phyloP scores from a whole-genome alignment of 2,888 invertebrate genomes.

The Hanleya hanleyi region DNA sequence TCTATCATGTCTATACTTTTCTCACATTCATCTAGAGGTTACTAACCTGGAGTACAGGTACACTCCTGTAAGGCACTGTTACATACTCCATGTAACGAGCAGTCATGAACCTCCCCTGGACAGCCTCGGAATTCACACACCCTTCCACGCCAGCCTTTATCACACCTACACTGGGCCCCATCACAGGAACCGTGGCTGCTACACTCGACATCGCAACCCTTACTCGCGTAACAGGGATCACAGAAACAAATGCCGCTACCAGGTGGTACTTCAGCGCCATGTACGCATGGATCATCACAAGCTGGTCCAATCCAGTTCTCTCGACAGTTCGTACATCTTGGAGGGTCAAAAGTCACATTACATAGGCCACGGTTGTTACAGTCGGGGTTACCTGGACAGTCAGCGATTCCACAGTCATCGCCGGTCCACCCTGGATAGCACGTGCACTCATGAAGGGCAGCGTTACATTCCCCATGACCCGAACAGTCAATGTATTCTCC shows the following conservation, averaged over 20 bases:
- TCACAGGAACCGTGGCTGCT: slow-evolving; percentile 40
- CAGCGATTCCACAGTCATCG: slow-evolving; percentile 48
- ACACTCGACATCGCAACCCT: slow-evolving; percentile 48
- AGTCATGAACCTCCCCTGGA: slow-evolving; percentile 46
- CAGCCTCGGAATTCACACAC: slow-evolving; percentile 52
- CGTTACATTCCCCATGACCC: slow-evolving; percentile 55
- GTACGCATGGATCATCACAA: slow-evolving; percentile 49
- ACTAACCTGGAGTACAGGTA: slow-evolving; percentile 52
- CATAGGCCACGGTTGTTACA: slow-evolving; percentile 52
- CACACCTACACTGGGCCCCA: slow-evolving; percentile 43
- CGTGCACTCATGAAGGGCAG: slow-evolving; percentile 46
- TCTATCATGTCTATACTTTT: too few relatives aligned
- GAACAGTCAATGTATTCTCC: slow-evolving; percentile 49
- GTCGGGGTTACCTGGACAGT: slow-evolving; percentile 58
- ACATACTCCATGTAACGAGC: slow-evolving; percentile 46
- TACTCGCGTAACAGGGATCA: slow-evolving; percentile 46
- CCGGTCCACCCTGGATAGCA: slow-evolving; percentile 58
- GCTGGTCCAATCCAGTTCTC: slow-evolving; percentile 52
- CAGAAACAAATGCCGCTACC: slow-evolving; percentile 49
- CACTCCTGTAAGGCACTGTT: slow-evolving; percentile 47
- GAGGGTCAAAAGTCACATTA: slow-evolving; percentile 39
- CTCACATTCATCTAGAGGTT: too few relatives aligned
- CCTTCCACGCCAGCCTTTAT: slow-evolving; percentile 48
- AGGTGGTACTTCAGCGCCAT: slow-evolving; percentile 46
- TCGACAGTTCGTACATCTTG: slow-evolving; percentile 45